Evolutionary conservation across 2,113 vertebrate species (phyloP).

Genomic region (Mustela lutreola): DNA sequence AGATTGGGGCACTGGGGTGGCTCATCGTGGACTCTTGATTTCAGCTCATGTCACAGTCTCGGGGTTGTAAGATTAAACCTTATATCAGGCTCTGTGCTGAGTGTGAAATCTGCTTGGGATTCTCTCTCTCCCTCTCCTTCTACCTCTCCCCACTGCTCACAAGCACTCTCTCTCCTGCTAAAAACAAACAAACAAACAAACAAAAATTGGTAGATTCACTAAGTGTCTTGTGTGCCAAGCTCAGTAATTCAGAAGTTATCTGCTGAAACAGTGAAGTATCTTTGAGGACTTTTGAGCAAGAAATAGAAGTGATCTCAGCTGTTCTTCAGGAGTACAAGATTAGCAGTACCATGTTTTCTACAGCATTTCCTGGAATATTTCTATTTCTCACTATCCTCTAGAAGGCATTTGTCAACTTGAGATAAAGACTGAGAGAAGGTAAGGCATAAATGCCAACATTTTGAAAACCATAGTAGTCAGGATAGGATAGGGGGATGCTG

Average conservation of each 20-base stretch:
- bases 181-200: background rate
- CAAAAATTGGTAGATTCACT: background rate
- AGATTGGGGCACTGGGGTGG: background rate
- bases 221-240: background rate
- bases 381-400: background rate
- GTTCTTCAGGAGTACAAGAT: background rate
- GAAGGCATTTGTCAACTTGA: background rate
- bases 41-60: background rate
- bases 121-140: background rate
- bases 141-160: background rate
- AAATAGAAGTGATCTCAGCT: background rate
- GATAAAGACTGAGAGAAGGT: background rate
- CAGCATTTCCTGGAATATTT: background rate
- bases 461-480: background rate
- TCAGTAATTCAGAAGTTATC: background rate
- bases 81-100: background rate
- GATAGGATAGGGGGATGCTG: background rate
- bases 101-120: background rate
- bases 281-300: conserved; percentile 2
- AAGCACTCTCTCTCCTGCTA: background rate
- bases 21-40: background rate
- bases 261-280: background rate
- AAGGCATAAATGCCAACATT: background rate
- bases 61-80: background rate
- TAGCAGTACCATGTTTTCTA: background rate